Conservation (phyloP, 2,113 vertebrate genomes). For the Phyllostomus hastatus region DNA sequence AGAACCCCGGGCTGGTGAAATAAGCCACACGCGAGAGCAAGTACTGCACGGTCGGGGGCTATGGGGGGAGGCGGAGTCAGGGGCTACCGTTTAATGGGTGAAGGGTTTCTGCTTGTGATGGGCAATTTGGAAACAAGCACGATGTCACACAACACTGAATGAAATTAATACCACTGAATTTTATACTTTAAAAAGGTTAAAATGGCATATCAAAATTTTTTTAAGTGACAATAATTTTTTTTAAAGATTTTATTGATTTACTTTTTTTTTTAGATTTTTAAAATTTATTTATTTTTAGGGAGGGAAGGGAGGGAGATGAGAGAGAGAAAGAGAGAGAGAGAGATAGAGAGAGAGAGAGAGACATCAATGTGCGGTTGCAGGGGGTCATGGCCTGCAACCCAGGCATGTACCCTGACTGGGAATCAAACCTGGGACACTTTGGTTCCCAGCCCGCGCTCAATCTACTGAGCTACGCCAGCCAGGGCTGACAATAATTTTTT, state of each 20-base stretch:
- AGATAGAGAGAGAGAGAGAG: too few relatives aligned
- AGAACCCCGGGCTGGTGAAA: not conserved
- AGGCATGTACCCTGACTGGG: too few relatives aligned
- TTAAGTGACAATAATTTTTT: not conserved
- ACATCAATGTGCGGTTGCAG: too few relatives aligned
- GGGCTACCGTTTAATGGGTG: not conserved
- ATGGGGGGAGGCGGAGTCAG: rapidly evolving
- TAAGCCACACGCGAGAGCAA: not conserved
- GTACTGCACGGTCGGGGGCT: rapidly evolving
- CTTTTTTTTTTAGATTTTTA: too few relatives aligned
- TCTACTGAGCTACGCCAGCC: too few relatives aligned
- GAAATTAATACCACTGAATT: not conserved
- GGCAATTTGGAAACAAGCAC: not conserved
- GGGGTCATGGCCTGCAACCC: too few relatives aligned
- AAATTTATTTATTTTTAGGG: too few relatives aligned
- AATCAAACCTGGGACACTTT: too few relatives aligned
- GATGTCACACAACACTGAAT: not conserved
- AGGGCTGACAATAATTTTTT: not conserved
- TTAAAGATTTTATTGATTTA: too few relatives aligned
- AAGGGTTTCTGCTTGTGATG: not conserved
- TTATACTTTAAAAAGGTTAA: not conserved
- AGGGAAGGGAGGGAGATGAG: too few relatives aligned
- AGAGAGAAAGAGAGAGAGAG: too few relatives aligned
- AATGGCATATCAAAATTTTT: not conserved
- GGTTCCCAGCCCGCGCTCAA: too few relatives aligned